Evolutionary conservation across 2,888 invertebrate genomes (phyloP).

Genomic region (Oxyteleia sp.): DNA sequence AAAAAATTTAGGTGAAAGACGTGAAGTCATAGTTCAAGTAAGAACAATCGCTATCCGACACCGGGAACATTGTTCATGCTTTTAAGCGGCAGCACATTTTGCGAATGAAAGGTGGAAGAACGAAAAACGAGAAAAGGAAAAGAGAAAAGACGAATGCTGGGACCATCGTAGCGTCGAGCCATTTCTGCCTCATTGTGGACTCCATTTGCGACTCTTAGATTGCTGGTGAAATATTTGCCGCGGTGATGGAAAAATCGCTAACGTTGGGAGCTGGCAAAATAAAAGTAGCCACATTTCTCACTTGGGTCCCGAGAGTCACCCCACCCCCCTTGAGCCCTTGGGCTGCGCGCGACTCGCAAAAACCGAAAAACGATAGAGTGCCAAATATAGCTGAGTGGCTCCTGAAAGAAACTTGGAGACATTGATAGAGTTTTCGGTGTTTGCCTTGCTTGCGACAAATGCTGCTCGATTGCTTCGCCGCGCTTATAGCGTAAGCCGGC

Average conservation of each 20-base stretch:
- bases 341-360: conserved; percentile 78
- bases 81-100: conserved; percentile 67
- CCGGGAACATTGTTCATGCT: conserved; percentile 58
- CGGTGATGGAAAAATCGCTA: conserved; percentile 87
- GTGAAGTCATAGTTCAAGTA: conserved; percentile 46
- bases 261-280: conserved; percentile 86
- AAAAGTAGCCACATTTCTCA: conserved; percentile 87
- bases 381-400: conserved; percentile 77
- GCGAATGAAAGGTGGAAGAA: conserved; percentile 64
- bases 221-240: conserved; percentile 86
- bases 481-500: conserved; percentile 59
- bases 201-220: conserved; percentile 88
- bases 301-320: conserved; percentile 73
- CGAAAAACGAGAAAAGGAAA: conserved; percentile 70
- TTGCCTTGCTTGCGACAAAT: conserved; percentile 83
- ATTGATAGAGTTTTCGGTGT: conserved; percentile 84
- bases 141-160: conserved; percentile 85
- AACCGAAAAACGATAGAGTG: conserved; percentile 85
- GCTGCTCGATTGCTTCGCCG: conserved; percentile 79
- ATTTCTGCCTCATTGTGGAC: conserved; percentile 87
- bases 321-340: conserved; percentile 63
- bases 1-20: conserved; percentile 42
- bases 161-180: conserved; percentile 85
- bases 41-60: conserved; percentile 64
- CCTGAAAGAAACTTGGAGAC: conserved; percentile 85